Percentiles rank a stretch among this genome's conserved stretches.
phyloP scores from a whole-genome alignment of 2,888 invertebrate genomes.

The Cacoxenus indagator region DNA sequence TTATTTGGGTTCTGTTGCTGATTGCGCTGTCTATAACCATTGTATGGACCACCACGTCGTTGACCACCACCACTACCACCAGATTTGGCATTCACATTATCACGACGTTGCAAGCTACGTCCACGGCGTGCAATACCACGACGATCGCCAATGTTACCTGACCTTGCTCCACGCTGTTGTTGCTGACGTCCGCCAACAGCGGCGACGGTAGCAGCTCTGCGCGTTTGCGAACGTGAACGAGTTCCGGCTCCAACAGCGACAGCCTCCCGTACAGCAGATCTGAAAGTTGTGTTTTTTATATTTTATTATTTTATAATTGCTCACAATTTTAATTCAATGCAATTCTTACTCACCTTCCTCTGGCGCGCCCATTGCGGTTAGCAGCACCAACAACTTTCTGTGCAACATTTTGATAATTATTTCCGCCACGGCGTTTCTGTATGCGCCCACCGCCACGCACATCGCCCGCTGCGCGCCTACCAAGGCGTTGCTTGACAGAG shows the following conservation, averaged over 20 bases:
- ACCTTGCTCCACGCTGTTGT: constrained; percentile 30
- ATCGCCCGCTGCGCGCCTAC: constrained; percentile 46
- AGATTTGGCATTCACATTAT: constrained; percentile 29
- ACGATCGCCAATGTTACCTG: constrained; percentile 39
- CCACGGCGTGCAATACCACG: constrained; percentile 48
- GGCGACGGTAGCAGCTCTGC: constrained; percentile 45
- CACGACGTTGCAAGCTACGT: constrained; percentile 56
- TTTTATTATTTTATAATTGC: background rate
- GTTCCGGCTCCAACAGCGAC: constrained; percentile 47
- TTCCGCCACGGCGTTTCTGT: constrained; percentile 55
- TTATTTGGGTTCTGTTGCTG: constrained; percentile 31
- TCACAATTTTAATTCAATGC: background rate
- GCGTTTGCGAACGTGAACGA: constrained; percentile 62
- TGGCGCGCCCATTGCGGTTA: constrained; percentile 47
- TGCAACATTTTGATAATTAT: constrained; percentile 18
- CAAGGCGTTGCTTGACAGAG: constrained; percentile 65
- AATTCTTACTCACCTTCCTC: constrained; percentile 55
- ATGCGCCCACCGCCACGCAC: constrained; percentile 61
- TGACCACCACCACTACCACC: background rate
- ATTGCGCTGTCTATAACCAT: constrained; percentile 43
- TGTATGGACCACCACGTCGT: constrained; percentile 30
- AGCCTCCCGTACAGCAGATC: constrained; percentile 50
- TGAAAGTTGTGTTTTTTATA: constrained; percentile 27
- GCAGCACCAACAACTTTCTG: constrained; percentile 44
- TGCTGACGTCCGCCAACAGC: constrained; percentile 39